Evolutionary conservation across 2,888 invertebrate species (phyloP), one percentile per base, ranked within the genome.

Genomic region (Drosophila borealis): DNA sequence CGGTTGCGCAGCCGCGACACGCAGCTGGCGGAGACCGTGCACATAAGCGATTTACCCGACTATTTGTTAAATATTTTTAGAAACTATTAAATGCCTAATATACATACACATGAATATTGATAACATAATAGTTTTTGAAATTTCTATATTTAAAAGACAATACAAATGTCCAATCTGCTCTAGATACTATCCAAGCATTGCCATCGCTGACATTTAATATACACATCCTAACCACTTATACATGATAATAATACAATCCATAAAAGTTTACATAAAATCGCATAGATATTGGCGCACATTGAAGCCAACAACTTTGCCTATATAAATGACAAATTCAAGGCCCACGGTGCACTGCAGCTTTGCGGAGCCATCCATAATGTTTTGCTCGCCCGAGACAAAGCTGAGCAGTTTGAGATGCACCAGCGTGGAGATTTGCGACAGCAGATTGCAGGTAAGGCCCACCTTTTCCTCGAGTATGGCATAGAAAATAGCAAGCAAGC

Each of bases 271-370:
- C 90, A 93, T 93, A 81, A 95, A 95, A 93, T 96, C 96, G 88
- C 94, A 95, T 70, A 97, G 93, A 93, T 96, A 96, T 88, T 96
- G 96, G 62, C 94, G 94, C 54, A 96, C 94, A 91, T 95, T 95
- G 87, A 97, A 96, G 5, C 95, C 95, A 21, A 97, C 95, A 53
- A 95, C 95, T 88, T 95, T 96, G 1, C 97, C 95, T 44, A 98
- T 94, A 4, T 95, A 94, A 17, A 94, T 93, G 56, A 97, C 95
- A 87, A 97, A 97, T 81, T 97, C 97, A 42, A 96, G 94, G 14
- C 96, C 95, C 4, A 97, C 96, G 33, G 96, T 95, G 91, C 98
- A 98, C 91, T 97, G 97, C 85, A 97, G 96, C 89, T 97, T 97
- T 0, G 97, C 96, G 1, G 95, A 94, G 73, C 97, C 96, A 39